Evolutionary conservation across 1,140 invertebrate species (phyloP), one percentile per base, ranked within the genome.

Genomic region (Trachymyrmex cornetzi): DNA sequence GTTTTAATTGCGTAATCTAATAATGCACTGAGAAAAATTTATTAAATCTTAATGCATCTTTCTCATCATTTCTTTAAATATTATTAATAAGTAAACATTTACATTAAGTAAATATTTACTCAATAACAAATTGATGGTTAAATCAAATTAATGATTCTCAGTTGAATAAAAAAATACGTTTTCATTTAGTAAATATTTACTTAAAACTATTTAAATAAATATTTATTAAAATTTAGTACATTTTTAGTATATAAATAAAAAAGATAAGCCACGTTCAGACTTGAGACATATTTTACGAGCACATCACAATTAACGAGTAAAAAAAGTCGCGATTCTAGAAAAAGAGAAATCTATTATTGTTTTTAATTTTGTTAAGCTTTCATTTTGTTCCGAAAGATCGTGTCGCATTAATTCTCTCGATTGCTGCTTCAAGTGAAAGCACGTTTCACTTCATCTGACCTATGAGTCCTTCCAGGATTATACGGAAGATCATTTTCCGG

Each of bases 361-460:
- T 3, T 63, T 38, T 61, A 3, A 59, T 77, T 80, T 12, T 1
- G 12, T 71, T 16, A 38, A 81, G 38, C 14, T 38, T 12, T 7
- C 14, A 12, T 75, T 74, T 2, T 14, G 19, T 61, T 19, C 9
- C 55, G 5, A 57, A 82, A 22, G 5, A 44, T 57, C 24, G 27
- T 34, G 61, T 53, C 14, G 30, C 44, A 64, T 63, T 38, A 16
- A 34, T 64, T 19, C 1, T 38, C 11, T 44, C 19, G 19, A 22
- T 19, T 48, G 22, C 63, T 34, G 34, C 53, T 75, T 74, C 44
- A 27, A 84, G 90, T 89, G 90, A 91, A 91, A 91, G 90, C 79
- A 91, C 69, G 27, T 89, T 91, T 86, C 77, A 89, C 81, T 74
- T 69, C 27, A 63, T 84, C 77, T 86, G 86, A 91, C 88, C 82